Percentiles rank a stretch among this genome's conserved stretches.
Conservation (phyloP, 1,140 invertebrate species). For the Bombus waltoni region DNA sequence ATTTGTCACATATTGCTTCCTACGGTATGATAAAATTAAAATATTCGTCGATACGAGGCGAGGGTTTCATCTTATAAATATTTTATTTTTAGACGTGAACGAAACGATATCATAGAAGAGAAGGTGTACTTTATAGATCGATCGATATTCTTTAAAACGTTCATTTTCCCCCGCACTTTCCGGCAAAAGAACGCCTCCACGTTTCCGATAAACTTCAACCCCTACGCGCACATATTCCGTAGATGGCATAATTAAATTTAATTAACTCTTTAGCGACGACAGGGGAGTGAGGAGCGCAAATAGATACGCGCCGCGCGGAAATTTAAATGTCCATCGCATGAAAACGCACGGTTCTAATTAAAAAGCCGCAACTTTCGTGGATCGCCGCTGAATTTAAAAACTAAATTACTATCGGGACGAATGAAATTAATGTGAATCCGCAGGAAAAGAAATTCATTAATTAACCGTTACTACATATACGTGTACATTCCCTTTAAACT, state of each 20-base stretch:
- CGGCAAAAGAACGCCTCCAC: no score
- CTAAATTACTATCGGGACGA: slow-evolving; percentile 19
- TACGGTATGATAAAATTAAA: not conserved
- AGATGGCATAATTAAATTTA: slow-evolving; percentile 44
- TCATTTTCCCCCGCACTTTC: not conserved
- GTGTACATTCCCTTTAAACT: not conserved
- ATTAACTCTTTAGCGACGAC: slow-evolving; percentile 20
- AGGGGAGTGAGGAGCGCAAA: not conserved
- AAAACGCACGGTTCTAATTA: slow-evolving; percentile 42
- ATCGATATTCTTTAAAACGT: not conserved
- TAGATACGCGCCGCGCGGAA: not conserved
- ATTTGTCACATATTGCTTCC: not conserved
- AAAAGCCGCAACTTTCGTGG: slow-evolving; percentile 32
- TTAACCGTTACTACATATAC: not conserved
- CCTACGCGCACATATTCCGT: not conserved
- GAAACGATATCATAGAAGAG: not conserved
- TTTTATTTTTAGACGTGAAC: not conserved
- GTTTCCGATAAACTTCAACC: not conserved
- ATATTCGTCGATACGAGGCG: not conserved
- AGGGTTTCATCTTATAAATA: not conserved
- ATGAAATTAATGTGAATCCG: slow-evolving; percentile 13
- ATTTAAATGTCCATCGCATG: slow-evolving; percentile 26
- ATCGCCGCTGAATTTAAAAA: slow-evolving; percentile 26
- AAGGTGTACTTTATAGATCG: not conserved
- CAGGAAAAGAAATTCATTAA: not conserved